These are phyloP conservation scores for Prionailurus viverrinus DNA, from an alignment of 2,113 vertebrate species.

Conservation along the genomic window DNA sequence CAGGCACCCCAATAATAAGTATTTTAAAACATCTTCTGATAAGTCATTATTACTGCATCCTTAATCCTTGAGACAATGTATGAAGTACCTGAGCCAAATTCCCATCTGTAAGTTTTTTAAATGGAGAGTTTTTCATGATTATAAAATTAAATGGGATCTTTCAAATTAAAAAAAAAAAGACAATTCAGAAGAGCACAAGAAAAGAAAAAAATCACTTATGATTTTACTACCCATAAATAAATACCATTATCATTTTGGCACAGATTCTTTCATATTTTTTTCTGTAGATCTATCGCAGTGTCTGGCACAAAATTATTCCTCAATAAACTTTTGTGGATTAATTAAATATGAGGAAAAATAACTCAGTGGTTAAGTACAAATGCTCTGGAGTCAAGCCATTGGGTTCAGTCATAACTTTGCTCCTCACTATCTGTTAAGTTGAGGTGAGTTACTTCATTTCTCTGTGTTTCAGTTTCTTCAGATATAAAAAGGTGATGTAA, in stretches of 20 bases:
- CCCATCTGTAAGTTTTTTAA: neutral
- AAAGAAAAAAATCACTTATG: conserved; percentile 7
- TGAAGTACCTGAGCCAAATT: conserved; percentile 23
- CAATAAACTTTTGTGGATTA: neutral
- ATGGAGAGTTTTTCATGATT: neutral
- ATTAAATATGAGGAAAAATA: neutral
- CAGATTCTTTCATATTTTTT: conserved; percentile 7
- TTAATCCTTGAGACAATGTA: neutral
- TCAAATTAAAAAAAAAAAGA: neutral
- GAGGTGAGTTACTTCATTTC: neutral
- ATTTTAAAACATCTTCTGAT: neutral
- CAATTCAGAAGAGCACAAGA: neutral
- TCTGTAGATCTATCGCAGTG: neutral
- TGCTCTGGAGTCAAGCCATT: neutral
- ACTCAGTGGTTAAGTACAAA: neutral
- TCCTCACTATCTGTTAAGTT: neutral
- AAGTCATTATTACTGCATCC: neutral
- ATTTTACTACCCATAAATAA: neutral
- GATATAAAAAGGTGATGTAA: neutral
- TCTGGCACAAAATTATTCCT: neutral
- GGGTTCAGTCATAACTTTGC: neutral
- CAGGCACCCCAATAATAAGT: neutral
- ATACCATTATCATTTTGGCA: neutral
- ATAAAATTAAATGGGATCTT: neutral
- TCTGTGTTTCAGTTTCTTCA: neutral